Conservation (phyloP, 2,113 vertebrate genomes). For the Vombatus ursinus region DNA sequence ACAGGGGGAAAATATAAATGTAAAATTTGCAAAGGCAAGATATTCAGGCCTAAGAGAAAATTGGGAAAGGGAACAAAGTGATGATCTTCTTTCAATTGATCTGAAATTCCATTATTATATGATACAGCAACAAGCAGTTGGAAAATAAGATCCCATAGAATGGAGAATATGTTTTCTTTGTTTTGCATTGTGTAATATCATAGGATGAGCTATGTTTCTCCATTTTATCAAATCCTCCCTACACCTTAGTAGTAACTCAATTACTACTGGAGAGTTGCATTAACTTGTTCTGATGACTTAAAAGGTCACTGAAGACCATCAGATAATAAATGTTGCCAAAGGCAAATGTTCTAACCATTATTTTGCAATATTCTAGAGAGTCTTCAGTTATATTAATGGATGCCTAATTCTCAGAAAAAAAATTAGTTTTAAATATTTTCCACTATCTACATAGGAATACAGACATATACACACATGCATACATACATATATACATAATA, state of each 20-base stretch:
- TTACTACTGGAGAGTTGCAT: not conserved
- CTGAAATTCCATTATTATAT: not conserved
- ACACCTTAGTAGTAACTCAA: not conserved
- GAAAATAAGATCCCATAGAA: not conserved
- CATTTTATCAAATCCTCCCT: not conserved
- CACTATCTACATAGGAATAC: not conserved
- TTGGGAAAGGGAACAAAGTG: not conserved
- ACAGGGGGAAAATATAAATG: not conserved
- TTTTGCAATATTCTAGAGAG: not conserved
- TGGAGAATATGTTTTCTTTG: not conserved
- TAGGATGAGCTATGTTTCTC: not conserved
- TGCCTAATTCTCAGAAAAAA: not conserved
- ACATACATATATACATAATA: not conserved
- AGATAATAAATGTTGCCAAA: not conserved
- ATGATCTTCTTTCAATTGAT: not conserved
- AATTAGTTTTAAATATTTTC: conserved; percentile 36
- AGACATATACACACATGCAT: not conserved
- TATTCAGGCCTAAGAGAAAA: not conserved
- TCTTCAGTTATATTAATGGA: not conserved
- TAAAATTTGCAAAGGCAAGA: not conserved
- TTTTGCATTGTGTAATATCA: not conserved
- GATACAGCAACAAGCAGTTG: not conserved
- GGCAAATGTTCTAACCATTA: not conserved
- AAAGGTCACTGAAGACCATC: not conserved
- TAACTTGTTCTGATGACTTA: not conserved